Conservation (phyloP, 1,140 invertebrate species). For the Battus philenor region DNA sequence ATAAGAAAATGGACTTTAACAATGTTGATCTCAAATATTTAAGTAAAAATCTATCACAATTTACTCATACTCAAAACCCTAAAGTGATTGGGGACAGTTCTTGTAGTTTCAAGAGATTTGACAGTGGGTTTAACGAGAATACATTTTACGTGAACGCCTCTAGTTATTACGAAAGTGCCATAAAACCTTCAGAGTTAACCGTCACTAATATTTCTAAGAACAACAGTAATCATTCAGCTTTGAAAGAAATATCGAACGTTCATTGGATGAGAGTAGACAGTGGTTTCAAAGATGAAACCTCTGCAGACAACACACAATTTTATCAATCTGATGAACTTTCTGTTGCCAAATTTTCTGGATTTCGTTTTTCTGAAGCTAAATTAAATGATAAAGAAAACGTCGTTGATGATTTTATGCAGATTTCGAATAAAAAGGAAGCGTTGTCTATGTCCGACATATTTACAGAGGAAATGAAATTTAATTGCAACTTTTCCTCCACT, state of each 20-base stretch:
- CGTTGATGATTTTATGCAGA: slow-evolving; percentile 38
- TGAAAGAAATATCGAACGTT: slow-evolving; percentile 64
- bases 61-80: slow-evolving; percentile 32
- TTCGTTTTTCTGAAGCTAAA: slow-evolving; percentile 43
- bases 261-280: slow-evolving; percentile 71
- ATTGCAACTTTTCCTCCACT: slow-evolving; percentile 70
- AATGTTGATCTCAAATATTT: slow-evolving; percentile 69
- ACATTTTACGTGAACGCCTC: slow-evolving; percentile 60
- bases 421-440: slow-evolving; percentile 41
- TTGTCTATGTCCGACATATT: slow-evolving; percentile 70
- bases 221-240: slow-evolving; percentile 37
- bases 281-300: slow-evolving; percentile 69
- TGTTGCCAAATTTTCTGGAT: slow-evolving; percentile 25
- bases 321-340: slow-evolving; percentile 36
- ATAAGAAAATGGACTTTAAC: slow-evolving; percentile 66
- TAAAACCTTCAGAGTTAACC: slow-evolving; percentile 66
- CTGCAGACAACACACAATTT: slow-evolving; percentile 56
- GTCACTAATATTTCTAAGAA: slow-evolving; percentile 52
- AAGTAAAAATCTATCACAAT: slow-evolving; percentile 52
- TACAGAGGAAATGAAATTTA: slow-evolving; percentile 64
- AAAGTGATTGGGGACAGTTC: slow-evolving; percentile 35
- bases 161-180: slow-evolving; percentile 69
- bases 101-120: slow-evolving; percentile 60
- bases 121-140: slow-evolving; percentile 69
- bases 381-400: slow-evolving; percentile 57